phyloP scores from a whole-genome alignment of 2,888 invertebrate genomes.

The Monochamus alternatus region DNA sequence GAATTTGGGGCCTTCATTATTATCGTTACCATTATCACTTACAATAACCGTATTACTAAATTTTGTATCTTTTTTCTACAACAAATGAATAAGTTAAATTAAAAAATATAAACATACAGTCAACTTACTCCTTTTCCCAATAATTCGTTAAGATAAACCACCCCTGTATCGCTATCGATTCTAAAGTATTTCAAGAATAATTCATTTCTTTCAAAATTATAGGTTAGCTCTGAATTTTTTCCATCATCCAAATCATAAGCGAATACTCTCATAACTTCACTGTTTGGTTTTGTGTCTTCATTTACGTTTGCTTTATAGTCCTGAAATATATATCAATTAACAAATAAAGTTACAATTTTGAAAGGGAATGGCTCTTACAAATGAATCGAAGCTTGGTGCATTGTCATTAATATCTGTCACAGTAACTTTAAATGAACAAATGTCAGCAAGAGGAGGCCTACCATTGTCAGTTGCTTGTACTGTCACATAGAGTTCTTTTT shows the following conservation, averaged over 20 bases:
- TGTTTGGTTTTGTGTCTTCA: slow-evolving; percentile 81
- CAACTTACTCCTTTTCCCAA: slow-evolving; percentile 58
- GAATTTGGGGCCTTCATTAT: slow-evolving; percentile 76
- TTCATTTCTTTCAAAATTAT: slow-evolving; percentile 74
- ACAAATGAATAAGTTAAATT: slow-evolving; percentile 43
- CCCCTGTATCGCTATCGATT: slow-evolving; percentile 87
- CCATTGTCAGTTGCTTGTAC: slow-evolving; percentile 96
- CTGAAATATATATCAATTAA: slow-evolving; percentile 64
- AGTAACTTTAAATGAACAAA: slow-evolving; percentile 93
- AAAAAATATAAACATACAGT: background rate
- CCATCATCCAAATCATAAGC: slow-evolving; percentile 95
- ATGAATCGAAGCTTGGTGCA: slow-evolving; percentile 85
- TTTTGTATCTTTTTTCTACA: slow-evolving; percentile 76
- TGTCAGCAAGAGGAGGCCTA: slow-evolving; percentile 89
- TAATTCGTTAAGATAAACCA: slow-evolving; percentile 74
- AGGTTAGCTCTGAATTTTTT: slow-evolving; percentile 89
- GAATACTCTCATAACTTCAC: slow-evolving; percentile 90
- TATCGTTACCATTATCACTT: slow-evolving; percentile 82
- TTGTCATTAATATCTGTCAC: slow-evolving; percentile 97
- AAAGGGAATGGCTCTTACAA: slow-evolving; percentile 73
- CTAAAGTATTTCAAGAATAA: slow-evolving; percentile 80
- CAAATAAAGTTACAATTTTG: background rate
- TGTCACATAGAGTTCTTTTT: slow-evolving; percentile 88
- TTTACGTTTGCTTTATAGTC: slow-evolving; percentile 85
- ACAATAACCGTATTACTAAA: slow-evolving; percentile 84